These are phyloP conservation scores for Pangasius larnaudii DNA, from an alignment of 2,797 vertebrate species.

Conservation along the genomic window DNA sequence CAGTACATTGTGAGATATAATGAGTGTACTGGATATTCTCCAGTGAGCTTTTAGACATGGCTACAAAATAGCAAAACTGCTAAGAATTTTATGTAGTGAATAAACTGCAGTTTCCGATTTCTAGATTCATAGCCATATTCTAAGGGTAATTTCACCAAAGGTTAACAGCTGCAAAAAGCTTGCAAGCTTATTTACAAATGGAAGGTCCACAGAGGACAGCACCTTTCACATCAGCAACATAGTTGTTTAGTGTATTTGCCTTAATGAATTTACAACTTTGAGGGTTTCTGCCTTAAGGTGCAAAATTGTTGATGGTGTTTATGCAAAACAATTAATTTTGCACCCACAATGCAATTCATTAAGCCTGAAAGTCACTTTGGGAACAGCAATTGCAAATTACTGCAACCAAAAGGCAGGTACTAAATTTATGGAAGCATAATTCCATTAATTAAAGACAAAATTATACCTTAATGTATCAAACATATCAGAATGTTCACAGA, in stretches of 20 bases:
- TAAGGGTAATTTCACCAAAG: neutral
- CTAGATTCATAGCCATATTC: neutral
- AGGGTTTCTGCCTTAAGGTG: neutral
- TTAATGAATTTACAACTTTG: neutral
- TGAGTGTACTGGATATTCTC: neutral
- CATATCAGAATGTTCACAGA: neutral
- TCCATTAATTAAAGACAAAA: neutral
- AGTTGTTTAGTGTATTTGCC: neutral
- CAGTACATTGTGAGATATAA: neutral
- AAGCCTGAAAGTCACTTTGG: neutral
- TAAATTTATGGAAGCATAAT: neutral
- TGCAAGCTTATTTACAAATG: neutral
- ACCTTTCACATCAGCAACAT: slow-evolving; percentile 5
- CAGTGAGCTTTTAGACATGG: neutral
- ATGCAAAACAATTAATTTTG: slow-evolving; percentile 5
- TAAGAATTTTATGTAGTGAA: neutral
- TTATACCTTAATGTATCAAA: neutral
- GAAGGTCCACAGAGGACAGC: neutral
- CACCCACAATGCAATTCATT: neutral
- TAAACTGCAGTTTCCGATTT: neutral
- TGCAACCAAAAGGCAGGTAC: neutral
- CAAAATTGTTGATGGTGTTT: neutral
- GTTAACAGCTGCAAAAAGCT: neutral
- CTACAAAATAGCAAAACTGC: neutral
- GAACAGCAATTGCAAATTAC: neutral